Conservation (phyloP, 2,113 vertebrate genomes). For the Tautogolabrus adspersus region DNA sequence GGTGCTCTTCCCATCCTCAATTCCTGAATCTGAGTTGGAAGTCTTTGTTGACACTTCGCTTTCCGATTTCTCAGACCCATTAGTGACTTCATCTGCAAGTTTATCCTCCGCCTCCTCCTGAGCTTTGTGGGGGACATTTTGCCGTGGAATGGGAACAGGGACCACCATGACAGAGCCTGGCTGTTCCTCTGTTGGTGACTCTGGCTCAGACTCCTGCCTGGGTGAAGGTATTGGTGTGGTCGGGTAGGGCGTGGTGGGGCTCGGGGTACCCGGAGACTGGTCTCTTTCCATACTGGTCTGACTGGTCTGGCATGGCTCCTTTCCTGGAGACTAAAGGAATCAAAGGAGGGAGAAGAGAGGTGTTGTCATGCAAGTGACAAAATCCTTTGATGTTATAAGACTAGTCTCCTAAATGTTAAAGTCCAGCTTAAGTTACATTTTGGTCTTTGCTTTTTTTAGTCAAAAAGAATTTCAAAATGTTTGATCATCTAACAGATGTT, state of each 20-base stretch:
- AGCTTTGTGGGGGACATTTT: slow-evolving; percentile 26
- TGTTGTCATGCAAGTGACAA: slow-evolving; percentile 19
- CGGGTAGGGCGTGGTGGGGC: slow-evolving; percentile 42
- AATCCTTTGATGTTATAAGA: slow-evolving; percentile 18
- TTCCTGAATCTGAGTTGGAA: slow-evolving; percentile 75
- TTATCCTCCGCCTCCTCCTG: slow-evolving; percentile 52
- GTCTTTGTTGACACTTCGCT: slow-evolving; percentile 79
- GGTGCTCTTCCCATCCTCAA: slow-evolving; percentile 79
- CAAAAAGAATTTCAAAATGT: too few species aligned
- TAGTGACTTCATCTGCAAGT: slow-evolving; percentile 55
- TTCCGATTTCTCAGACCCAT: slow-evolving; percentile 77
- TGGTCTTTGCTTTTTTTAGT: too few species aligned
- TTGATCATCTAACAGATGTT: too few species aligned
- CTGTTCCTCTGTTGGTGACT: slow-evolving; percentile 14
- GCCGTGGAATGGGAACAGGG: slow-evolving; percentile 59
- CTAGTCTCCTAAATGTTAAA: slow-evolving; percentile 13
- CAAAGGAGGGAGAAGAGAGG: background rate
- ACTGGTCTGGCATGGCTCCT: slow-evolving; percentile 84
- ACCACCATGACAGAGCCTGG: slow-evolving; percentile 3
- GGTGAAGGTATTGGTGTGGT: slow-evolving; percentile 34
- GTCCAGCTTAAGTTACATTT: too few species aligned
- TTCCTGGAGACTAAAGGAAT: slow-evolving; percentile 80
- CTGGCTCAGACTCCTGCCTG: slow-evolving; percentile 10
- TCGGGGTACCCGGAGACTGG: slow-evolving; percentile 59
- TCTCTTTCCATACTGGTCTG: slow-evolving; percentile 86